Base-by-base conservation (phyloP, 2,888 invertebrate species). In the Hirudinaria manillensis region DNA sequence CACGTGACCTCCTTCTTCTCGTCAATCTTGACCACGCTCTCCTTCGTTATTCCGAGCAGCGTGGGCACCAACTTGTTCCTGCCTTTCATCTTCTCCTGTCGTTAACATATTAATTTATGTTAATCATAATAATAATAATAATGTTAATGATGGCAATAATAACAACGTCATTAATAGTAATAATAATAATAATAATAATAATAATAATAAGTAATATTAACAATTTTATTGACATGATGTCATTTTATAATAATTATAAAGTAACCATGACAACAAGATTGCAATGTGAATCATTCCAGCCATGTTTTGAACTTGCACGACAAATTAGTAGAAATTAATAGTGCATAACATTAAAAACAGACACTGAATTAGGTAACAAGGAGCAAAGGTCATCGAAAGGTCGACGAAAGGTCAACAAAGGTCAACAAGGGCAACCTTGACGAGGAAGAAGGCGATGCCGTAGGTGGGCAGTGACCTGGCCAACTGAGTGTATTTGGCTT, bases 361-460 rank as follows among this genome's bases (percentile, higher is more conserved):
- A 45, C 45, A 7, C 16, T 10, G 16, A 45, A 45, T 45, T 45
- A 45, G 16, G 10, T 45, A 45, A 16, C 3, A 10, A 7, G 10
- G 10, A 45, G 1, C 3, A 7, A 45, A 45, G 10, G 10, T 45
- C 10, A 45, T 16, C 10, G 16, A 45, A 16, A 16, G 16, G n/a
- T n/a, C n/a, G n/a, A n/a, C n/a, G 45, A 3, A 10, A 7, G 10
- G 10, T 45, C 45, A 45, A 3, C 3, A 7, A 45, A 45, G 10
- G 10, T 45, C 10, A 45, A 45, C 10, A 45, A 45, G 45, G 45
- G 16, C 45, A 80, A 91, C 91, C 89, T 98, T 99, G 71, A 99
- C 98, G 61, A 99, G 88, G 88, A 99, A 99, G 89, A 99, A 99
- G 0, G 98, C 97, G n/a, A 99, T 97, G 4, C 99, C 99, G 83